Evolutionary conservation across 2,113 vertebrate species (phyloP), one percentile per base, ranked within the genome.

Genomic region (Budorcas taxicolor): DNA sequence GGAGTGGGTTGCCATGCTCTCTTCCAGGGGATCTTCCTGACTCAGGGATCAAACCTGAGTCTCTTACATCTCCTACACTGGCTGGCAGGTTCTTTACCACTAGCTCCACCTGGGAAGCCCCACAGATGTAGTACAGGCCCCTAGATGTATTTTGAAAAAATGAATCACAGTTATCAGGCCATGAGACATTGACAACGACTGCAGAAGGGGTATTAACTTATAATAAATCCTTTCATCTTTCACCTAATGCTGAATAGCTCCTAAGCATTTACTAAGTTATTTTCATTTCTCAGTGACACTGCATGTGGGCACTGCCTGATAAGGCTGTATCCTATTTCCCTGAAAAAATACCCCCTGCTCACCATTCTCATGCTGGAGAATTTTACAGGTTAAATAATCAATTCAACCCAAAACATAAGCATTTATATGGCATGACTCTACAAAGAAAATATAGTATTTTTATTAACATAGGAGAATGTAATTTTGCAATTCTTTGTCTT

Each of bases 341-440:
- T 83, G 31, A 84, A 90, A 90, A 94, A 92, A 82, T 23, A 55
- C 16, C 7, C 17, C 84, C 53, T 95, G 53, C 15, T 40, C n/a
- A 31, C 16, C 91, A 87, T 71, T 85, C 85, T 96, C 57, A 96
- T 87, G 62, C 67, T 97, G 60, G 85, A 93, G 25, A 96, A 87
- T 92, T 60, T 64, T 89, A 62, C 36, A 53, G 43, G 55, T 55
- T 33, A 87, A 86, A 62, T 64, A 58, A 95, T 81, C 80, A 85
- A 82, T 50, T 87, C 57, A 87, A 58, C 40, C 25, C 43, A 88
- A 90, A 92, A 81, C 64, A 80, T n/a, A 95, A 50, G 52, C 50
- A 89, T 76, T 57, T 91, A 89, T 16, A 76, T 12, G 31, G 10
- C n/a, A 64, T 62, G n/a, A 92, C 23, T 57, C 40, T 64, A 83